Base-by-base conservation (phyloP, 2,888 invertebrate species). In the Zhuqinia jingwanae region DNA sequence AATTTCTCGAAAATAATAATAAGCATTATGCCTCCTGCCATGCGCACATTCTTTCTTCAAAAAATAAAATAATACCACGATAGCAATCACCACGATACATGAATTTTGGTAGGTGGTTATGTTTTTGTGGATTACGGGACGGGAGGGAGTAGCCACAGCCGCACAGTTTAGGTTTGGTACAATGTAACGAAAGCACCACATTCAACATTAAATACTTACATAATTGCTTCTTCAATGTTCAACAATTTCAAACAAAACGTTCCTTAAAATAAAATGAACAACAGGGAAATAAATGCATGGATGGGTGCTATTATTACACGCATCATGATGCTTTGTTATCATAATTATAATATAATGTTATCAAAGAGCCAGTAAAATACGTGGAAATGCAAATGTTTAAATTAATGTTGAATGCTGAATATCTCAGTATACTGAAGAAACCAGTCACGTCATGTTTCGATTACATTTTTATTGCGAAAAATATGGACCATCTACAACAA, bases 231-330 rank as follows among this genome's bases (percentile, higher is more conserved):
- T 70, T 70, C 22, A 70, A 65, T 65, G 65, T 8, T 70, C 22
- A 70, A 70, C 47, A 70, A 22, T 70, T 70, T 70, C 25, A 15
- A 70, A 70, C 68, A 70, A 70, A 42, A 53, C 45, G 68, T 70
- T 70, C 45, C 25, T 70, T 25, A 25, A 70, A 45, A n/a, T 6
- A 53, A 17, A n/a, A 53, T 13, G 20, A 45, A 11, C 13, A 70
- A 70, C 68, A 45, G 20, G 68, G 68, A 70, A 70, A 70, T 70
- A 45, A 27, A 36, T 36, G 15, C 45, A 22, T 2, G 15, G 68
- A 22, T 2, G 27, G 17, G 20, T 22, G 47, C 45, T 47, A 15
- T 47, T 70, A 70, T 70, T 70, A 15, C 68, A 70, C 68, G 68
- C 68, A 47, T 36, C 15, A 17, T 63, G 30, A 36, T 36, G 8